Evolutionary conservation across 64 coral and sea anemone genomes (phyloP).

Genomic region (Montipora cactus): DNA sequence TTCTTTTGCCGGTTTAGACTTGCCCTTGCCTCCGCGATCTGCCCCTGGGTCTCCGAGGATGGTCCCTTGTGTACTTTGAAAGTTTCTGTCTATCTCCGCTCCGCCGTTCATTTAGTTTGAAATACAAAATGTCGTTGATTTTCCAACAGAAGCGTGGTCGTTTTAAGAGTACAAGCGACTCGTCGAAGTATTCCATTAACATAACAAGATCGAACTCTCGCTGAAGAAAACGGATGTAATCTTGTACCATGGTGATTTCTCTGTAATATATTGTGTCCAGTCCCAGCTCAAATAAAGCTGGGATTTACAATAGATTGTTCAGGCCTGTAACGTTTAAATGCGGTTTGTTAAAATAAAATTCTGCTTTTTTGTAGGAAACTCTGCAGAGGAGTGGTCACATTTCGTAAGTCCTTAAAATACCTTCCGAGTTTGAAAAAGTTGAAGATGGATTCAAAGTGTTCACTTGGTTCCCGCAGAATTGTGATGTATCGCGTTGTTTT

Average conservation of each 20-base stretch:
- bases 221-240: conserved; percentile 51
- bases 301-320: conserved; percentile 28
- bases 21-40: no score
- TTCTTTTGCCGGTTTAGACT: no score
- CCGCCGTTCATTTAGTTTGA: conserved; percentile 60
- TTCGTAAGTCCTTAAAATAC: conserved; percentile 25
- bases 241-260: not conserved
- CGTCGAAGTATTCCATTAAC: conserved; percentile 82
- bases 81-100: conserved; percentile 29
- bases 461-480: conserved; percentile 72
- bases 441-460: conserved; percentile 79
- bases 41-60: no score
- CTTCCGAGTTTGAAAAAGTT: conserved; percentile 42
- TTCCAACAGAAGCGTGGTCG: conserved; percentile 74
- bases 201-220: conserved; percentile 76
- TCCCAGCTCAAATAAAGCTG: conserved; percentile 82
- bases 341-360: not conserved
- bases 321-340: not conserved
- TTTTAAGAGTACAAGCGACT: conserved; percentile 86
- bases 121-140: conserved; percentile 73
- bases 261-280: conserved; percentile 9
- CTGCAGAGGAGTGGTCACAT: not conserved
- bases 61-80: not conserved
- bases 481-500: conserved; percentile 71
- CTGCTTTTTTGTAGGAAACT: conserved; percentile 34